Base-by-base conservation (phyloP, 2,888 invertebrate genomes). In the Hypena proboscidalis region DNA sequence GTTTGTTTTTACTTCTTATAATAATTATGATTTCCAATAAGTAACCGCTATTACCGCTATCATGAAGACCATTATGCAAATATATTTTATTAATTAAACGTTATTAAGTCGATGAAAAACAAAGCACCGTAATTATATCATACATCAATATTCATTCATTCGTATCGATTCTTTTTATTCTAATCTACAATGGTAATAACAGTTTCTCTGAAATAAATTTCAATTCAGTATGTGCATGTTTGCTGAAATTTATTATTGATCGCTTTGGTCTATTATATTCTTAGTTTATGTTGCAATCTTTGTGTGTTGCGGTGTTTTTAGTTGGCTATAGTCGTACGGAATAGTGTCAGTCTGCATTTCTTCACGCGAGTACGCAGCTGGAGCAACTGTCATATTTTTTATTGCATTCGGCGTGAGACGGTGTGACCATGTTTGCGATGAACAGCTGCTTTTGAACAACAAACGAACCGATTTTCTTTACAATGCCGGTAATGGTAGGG, bases 391-490 rank as follows among this genome's bases (percentile, higher is more conserved):
- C 70, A 63, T 53, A 61, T 58, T 78, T 76, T 72, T 74, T 74
- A 68, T 67, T 68, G 63, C 61, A 59, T 67, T 71, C 63, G 53
- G 52, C 59, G 70, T 65, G 59, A 69, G 70, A 63, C 63, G 70
- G 60, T 63, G 69, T 67, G 60, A 70, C 73, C 68, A 65, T 74
- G 61, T 64, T 73, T 67, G 68, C 69, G 62, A 71, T 57, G 74
- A 71, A 75, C 85, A 85, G 83, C 85, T 85, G 85, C 80, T 72
- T 53, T 44, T 56, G 23, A 65, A 65, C 66, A 61, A 65, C 58
- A 61, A 62, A 54, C 49, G 48, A 42, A 39, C 58, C 54, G 48
- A 61, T 72, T 68, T 55, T 56, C 47, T 45, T 45, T 52, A 25
- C 46, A 37, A 46, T 45, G 30, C 34, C 31, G 41, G 69, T 73